Base-by-base conservation (phyloP, 1,140 invertebrate species). In the Penaeus vannamei region DNA sequence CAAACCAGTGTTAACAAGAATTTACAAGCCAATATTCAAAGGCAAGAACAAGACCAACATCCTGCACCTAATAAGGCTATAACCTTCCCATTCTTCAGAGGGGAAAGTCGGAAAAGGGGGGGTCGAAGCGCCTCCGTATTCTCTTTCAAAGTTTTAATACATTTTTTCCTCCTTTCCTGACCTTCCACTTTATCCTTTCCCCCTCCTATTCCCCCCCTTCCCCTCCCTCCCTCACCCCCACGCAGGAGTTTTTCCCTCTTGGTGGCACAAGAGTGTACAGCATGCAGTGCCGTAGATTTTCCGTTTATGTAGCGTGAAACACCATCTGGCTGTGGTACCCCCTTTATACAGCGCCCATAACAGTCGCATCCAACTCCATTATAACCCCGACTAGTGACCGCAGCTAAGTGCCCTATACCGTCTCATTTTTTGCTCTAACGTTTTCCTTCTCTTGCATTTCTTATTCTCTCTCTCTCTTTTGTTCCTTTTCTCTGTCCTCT, bases 241-340 rank as follows among this genome's bases (percentile, higher is more conserved):
- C 26, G n/a, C 42, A n/a, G 12, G 26, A 26, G 23, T 29, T 80
- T 61, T 29, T 32, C 36, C 61, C 59, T 64, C 42, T 84, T 84
- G 32, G 36, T 84, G 53, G 76, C 46, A 23, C 76, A 22, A 22
- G 76, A 61, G 53, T 20, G 29, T 32, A 76, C 66, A 76, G 32
- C 62, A 26, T 87, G 79, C 85, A 82, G 66, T 82, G 82, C 85
- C 80, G 82, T 88, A 88, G 53, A 42, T 88, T 64, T 88, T 46
- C 79, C 86, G 86, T 88, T 88, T 84, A 88, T 88, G 86, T 88
- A 84, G 80, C 86, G 86, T 88, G 80, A 88, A 88, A 88, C 62
- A 88, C 80, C 80, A 79, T 72, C 60, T 29, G 42, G 53, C 53
- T 53, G 53, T 5, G 62, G 36, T 76, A 60, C 80, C 80, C 86